These are phyloP conservation scores for Chromoteleia sp. DNA, from an alignment of 2,888 invertebrate genomes.

Conservation along the genomic window DNA sequence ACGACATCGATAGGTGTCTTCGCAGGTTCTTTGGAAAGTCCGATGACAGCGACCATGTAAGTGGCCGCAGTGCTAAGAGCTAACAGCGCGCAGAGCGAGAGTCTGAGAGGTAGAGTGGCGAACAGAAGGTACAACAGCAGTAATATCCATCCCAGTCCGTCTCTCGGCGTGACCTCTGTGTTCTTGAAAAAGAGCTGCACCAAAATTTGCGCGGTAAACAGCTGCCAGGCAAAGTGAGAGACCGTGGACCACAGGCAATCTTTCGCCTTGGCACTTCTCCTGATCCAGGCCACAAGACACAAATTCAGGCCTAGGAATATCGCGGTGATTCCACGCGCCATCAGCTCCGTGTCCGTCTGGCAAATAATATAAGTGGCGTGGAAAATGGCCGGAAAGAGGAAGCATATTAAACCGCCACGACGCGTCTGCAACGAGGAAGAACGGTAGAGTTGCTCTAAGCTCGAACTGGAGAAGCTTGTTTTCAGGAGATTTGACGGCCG, in stretches of 20 bases:
- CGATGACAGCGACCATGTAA: conserved; percentile 87
- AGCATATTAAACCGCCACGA: conserved; percentile 89
- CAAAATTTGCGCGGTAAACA: conserved; percentile 88
- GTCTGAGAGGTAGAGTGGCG: conserved; percentile 89
- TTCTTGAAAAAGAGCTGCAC: conserved; percentile 87
- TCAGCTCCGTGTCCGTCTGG: conserved; percentile 84
- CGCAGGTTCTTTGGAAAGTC: conserved; percentile 85
- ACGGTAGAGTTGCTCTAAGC: conserved; percentile 89
- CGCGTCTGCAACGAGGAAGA: conserved; percentile 90
- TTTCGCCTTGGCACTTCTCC: conserved; percentile 78
- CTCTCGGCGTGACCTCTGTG: conserved; percentile 87
- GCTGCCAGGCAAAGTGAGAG: conserved; percentile 88
- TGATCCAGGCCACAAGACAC: conserved; percentile 81
- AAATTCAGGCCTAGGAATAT: conserved; percentile 82
- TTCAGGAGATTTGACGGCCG: conserved; percentile 83
- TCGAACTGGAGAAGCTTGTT: conserved; percentile 87
- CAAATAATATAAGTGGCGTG: conserved; percentile 88
- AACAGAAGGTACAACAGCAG: conserved; percentile 90
- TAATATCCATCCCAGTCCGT: conserved; percentile 90
- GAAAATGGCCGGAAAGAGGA: conserved; percentile 88
- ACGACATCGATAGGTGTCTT: conserved; percentile 84
- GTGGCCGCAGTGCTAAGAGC: conserved; percentile 87
- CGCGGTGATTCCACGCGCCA: conserved; percentile 79
- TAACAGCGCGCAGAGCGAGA: conserved; percentile 87
- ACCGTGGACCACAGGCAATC: conserved; percentile 86